A percentile compares a stretch with the other conserved stretches of the same genome.
phyloP scores from a whole-genome alignment of 2,797 vertebrate genomes.

The Sebastes vulpes region DNA sequence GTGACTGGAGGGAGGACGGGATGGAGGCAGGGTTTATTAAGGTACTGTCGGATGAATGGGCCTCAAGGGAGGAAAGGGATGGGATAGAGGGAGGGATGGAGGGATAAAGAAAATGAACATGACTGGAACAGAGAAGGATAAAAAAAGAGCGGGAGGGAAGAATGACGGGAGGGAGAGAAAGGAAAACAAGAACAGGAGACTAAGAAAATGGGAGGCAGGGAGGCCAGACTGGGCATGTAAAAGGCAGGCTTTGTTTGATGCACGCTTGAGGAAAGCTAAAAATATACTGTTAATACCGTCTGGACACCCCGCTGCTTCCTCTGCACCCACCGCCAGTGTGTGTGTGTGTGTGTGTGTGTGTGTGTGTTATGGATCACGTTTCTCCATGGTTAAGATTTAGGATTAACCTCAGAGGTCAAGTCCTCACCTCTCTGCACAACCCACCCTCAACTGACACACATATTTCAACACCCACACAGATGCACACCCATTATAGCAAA shows the following conservation, averaged over 20 bases:
- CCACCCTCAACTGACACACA: conserved; percentile 19
- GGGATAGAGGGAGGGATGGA: not conserved
- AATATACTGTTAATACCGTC: conserved; percentile 67
- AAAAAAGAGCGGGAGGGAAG: not conserved
- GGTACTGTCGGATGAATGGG: conserved; percentile 59
- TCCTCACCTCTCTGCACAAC: conserved; percentile 37
- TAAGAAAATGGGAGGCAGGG: conserved; percentile 14
- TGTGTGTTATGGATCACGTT: conserved; percentile 50
- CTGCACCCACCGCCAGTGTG: not conserved
- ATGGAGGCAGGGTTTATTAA: conserved; percentile 37
- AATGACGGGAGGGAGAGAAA: conserved; percentile 43
- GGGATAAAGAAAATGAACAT: conserved; percentile 43
- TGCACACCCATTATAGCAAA: conserved; percentile 20
- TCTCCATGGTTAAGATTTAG: conserved; percentile 57
- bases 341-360: conserved; percentile 12
- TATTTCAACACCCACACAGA: conserved; percentile 21
- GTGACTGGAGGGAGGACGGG: conserved; percentile 47
- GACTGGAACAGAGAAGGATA: conserved; percentile 4
- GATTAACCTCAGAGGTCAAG: conserved; percentile 68
- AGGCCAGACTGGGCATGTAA: conserved; percentile 53
- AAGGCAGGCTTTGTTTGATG: conserved; percentile 72
- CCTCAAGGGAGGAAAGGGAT: conserved; percentile 46
- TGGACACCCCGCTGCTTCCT: conserved; percentile 57
- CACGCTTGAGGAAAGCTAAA: conserved; percentile 48
- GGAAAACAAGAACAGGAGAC: conserved; percentile 56